These are phyloP conservation scores for Eupithecia insigniata DNA, from an alignment of 2,888 invertebrate species.

Conservation along the genomic window DNA sequence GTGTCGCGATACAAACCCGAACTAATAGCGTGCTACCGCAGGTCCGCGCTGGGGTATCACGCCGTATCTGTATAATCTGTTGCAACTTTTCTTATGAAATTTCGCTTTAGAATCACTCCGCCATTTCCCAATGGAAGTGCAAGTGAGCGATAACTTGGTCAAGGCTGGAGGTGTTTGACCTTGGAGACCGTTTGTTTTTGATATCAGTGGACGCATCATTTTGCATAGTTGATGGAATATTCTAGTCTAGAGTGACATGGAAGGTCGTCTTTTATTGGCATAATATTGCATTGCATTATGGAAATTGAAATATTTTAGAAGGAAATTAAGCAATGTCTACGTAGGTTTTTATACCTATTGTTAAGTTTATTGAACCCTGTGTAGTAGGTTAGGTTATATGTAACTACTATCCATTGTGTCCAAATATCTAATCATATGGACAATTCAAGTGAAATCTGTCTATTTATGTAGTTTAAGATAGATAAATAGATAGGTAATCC, in stretches of 20 bases:
- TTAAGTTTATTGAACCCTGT: constrained; percentile 2
- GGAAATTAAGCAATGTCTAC: neutral
- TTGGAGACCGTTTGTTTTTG: constrained; percentile 55
- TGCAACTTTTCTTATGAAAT: constrained; percentile 75
- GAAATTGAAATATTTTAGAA: neutral
- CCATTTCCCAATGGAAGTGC: constrained; percentile 64
- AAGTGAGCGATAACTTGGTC: constrained; percentile 80
- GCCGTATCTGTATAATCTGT: constrained; percentile 52
- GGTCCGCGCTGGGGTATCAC: constrained; percentile 16
- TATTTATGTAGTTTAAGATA: too few relatives aligned
- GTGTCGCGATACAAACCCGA: constrained; percentile 52
- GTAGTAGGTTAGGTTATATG: neutral
- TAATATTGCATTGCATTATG: neutral
- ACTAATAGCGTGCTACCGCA: constrained; percentile 43
- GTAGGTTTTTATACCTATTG: neutral
- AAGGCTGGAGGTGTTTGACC: constrained; percentile 71
- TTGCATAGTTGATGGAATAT: constrained; percentile 14
- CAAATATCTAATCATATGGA: constrained; percentile 10
- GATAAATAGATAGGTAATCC: too few relatives aligned
- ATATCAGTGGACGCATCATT: constrained; percentile 32
- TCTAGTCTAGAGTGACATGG: constrained; percentile 8
- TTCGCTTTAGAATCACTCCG: constrained; percentile 79
- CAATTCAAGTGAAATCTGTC: constrained; percentile 14
- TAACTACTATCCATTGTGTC: constrained; percentile 15
- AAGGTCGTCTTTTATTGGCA: constrained; percentile 2